phyloP scores from a whole-genome alignment of 2,113 vertebrate genomes.

The Sus scrofa region DNA sequence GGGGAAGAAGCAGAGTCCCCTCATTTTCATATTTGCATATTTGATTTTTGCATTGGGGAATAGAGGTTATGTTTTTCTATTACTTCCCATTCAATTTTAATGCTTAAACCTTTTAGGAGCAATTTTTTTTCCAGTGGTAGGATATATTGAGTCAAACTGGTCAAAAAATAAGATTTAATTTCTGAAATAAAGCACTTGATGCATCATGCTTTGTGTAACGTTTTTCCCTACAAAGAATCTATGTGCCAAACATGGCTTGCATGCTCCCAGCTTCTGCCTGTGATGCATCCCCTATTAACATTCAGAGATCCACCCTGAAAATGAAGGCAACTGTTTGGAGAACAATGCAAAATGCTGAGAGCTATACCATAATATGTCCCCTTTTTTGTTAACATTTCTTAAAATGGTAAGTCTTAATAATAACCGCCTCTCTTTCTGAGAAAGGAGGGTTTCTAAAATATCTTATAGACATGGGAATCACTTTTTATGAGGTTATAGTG shows the following conservation, averaged over 20 bases:
- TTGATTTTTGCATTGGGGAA: slow-evolving; percentile 83
- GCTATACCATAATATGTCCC: background rate
- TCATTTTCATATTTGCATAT: slow-evolving; percentile 88
- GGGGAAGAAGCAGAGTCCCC: slow-evolving; percentile 6
- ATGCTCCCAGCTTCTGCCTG: background rate
- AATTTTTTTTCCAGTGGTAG: slow-evolving; percentile 32
- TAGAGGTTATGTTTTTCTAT: slow-evolving; percentile 73
- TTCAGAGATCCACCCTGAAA: slow-evolving; percentile 28
- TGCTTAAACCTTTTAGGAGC: slow-evolving; percentile 78
- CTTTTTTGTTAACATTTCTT: slow-evolving; percentile 17
- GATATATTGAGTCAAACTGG: slow-evolving; percentile 73
- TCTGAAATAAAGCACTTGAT: slow-evolving; percentile 50
- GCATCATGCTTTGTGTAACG: slow-evolving; percentile 48
- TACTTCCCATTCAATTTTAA: slow-evolving; percentile 83
- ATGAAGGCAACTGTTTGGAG: slow-evolving; percentile 48
- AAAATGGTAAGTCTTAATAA: slow-evolving; percentile 15
- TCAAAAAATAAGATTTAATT: slow-evolving; percentile 67
- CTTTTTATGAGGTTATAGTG: slow-evolving; percentile 23
- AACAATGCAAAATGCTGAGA: slow-evolving; percentile 45
- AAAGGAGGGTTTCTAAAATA: background rate
- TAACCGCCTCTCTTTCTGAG: background rate
- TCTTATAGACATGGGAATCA: background rate
- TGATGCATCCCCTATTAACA: slow-evolving; percentile 25
- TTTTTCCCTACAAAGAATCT: slow-evolving; percentile 14
- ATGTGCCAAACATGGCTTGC: background rate